phyloP scores from a whole-genome alignment of 2,797 vertebrate species.

The Pantherophis alleghaniensis region DNA sequence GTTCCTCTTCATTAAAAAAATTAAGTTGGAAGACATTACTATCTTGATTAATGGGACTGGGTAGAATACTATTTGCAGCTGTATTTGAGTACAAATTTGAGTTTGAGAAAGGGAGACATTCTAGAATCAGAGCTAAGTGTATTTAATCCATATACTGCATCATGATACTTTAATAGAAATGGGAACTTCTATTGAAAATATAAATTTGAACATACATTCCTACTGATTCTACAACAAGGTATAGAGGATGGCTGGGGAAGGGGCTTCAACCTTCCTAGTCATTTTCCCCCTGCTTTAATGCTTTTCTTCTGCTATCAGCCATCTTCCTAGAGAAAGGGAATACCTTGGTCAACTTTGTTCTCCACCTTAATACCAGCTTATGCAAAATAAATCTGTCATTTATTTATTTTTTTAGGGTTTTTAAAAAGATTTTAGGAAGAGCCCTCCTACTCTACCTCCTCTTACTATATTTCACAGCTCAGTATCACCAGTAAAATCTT shows the following conservation, averaged over 20 bases:
- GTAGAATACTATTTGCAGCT: neutral
- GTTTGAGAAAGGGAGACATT: neutral
- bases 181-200: conserved; percentile 4
- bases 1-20: neutral
- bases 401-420: neutral
- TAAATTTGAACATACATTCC: conserved; percentile 2
- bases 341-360: neutral
- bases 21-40: neutral
- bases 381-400: neutral
- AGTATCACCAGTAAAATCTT: neutral
- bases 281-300: neutral
- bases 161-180: conserved; percentile 8
- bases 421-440: neutral
- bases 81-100: neutral
- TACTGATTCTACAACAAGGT: conserved; percentile 7
- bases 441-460: neutral
- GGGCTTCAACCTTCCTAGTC: neutral
- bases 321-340: neutral
- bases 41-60: neutral
- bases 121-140: neutral
- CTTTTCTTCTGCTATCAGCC: neutral
- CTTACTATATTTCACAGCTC: neutral
- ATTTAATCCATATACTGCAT: neutral
- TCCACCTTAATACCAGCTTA: neutral
- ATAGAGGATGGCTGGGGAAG: neutral